Percentiles rank a stretch among this genome's conserved stretches.
Conservation (phyloP, 1,140 invertebrate genomes). For the Drosophila nigromelanica region DNA sequence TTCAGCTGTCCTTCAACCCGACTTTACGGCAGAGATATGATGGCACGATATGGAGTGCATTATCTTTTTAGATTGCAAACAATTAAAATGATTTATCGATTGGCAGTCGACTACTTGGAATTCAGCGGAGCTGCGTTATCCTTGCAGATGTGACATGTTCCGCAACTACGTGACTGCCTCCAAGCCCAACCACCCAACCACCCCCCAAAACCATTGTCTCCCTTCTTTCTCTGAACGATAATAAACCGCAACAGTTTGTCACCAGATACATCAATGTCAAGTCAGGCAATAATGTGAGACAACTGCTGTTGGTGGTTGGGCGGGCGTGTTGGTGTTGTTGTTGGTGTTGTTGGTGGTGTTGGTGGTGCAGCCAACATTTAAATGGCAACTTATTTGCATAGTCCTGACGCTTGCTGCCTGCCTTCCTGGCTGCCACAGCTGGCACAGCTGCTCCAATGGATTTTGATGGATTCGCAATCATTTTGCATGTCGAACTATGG, state of each 20-base stretch:
- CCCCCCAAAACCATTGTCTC: background rate
- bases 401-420: slow-evolving; percentile 22
- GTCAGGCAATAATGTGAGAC: slow-evolving; percentile 57
- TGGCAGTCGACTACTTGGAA: slow-evolving; percentile 22
- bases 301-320: slow-evolving; percentile 10
- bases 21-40: no score
- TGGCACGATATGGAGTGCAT: no score
- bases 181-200: background rate
- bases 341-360: background rate
- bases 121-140: slow-evolving; percentile 18
- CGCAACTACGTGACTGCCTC: slow-evolving; percentile 62
- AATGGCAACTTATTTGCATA: slow-evolving; percentile 54
- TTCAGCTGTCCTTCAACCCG: slow-evolving; percentile 4
- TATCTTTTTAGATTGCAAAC: slow-evolving; percentile 42
- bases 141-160: slow-evolving; percentile 63
- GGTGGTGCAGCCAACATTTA: slow-evolving; percentile 34
- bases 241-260: slow-evolving; percentile 73
- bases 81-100: slow-evolving; percentile 78
- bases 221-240: slow-evolving; percentile 12
- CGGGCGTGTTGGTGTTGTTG: background rate
- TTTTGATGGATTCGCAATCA: slow-evolving; percentile 56
- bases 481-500: slow-evolving; percentile 48
- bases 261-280: slow-evolving; percentile 81
- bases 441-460: slow-evolving; percentile 37
- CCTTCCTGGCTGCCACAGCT: background rate